phyloP scores from a whole-genome alignment of 2,888 invertebrate species.

The Auanema freiburgensis region DNA sequence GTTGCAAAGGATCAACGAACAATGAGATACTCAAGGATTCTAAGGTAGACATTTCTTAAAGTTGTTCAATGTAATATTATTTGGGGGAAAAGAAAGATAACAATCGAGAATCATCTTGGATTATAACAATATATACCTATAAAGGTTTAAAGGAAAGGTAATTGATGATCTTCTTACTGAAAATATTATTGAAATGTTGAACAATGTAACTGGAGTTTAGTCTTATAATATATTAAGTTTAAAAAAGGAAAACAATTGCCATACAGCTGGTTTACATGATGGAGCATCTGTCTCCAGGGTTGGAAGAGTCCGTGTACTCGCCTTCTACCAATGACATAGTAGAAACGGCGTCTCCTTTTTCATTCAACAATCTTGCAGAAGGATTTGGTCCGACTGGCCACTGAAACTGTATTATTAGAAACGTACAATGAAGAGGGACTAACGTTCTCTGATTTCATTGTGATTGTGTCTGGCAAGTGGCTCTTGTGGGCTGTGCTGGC shows the following conservation, averaged over 20 bases:
- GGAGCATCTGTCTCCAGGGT: slow-evolving; percentile 55
- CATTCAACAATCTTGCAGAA: slow-evolving; percentile 42
- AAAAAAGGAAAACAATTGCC: background rate
- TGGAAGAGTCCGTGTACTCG: slow-evolving; percentile 39
- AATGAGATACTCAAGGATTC: too few relatives aligned
- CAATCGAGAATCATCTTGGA: too few relatives aligned
- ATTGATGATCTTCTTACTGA: background rate
- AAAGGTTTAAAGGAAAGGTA: too few relatives aligned
- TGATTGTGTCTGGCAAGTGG: slow-evolving; percentile 29
- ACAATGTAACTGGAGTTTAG: background rate
- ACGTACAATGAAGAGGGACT: too few relatives aligned
- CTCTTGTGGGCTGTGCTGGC: slow-evolving; percentile 30
- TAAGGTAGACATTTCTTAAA: too few relatives aligned
- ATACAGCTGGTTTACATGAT: slow-evolving; percentile 47
- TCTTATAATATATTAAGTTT: background rate
- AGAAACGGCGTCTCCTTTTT: slow-evolving; percentile 45
- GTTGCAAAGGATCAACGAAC: too few relatives aligned
- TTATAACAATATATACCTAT: too few relatives aligned
- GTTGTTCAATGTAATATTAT: too few relatives aligned
- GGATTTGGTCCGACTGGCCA: slow-evolving; percentile 60
- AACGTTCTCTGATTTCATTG: slow-evolving; percentile 45
- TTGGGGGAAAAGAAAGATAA: too few relatives aligned
- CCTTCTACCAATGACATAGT: slow-evolving; percentile 34
- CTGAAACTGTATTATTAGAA: slow-evolving; percentile 21
- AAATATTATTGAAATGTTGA: slow-evolving; percentile 1